Evolutionary conservation across 1,140 invertebrate genomes (phyloP).

Genomic region (Phocides pigmalion): DNA sequence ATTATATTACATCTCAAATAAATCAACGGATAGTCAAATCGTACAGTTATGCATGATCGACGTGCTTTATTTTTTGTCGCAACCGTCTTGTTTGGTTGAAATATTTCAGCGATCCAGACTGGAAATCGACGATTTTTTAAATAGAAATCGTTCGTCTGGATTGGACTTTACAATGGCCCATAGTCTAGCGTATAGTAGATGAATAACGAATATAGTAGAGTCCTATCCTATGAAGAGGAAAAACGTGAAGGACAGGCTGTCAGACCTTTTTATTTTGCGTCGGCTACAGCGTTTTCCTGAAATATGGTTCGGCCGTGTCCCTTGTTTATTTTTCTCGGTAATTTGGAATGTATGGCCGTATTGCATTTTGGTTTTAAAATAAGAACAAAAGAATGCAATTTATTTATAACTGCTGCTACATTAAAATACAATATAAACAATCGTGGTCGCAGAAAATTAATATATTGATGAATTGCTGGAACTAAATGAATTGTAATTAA

Average conservation of each 20-base stretch:
- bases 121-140: constrained; percentile 1
- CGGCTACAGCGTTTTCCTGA: constrained; percentile 25
- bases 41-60: not conserved
- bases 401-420: no score
- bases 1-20: no score
- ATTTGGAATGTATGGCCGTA: not conserved
- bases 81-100: not conserved
- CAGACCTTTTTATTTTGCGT: constrained; percentile 34
- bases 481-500: no score
- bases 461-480: no score
- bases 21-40: not conserved
- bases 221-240: constrained; percentile 27
- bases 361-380: not conserved
- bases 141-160: constrained; percentile 19
- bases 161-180: constrained; percentile 17
- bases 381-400: not conserved
- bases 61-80: not conserved
- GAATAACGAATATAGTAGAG: constrained; percentile 27
- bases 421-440: no score
- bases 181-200: constrained; percentile 14
- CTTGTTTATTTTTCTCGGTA: constrained; percentile 1
- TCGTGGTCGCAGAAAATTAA: no score
- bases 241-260: constrained; percentile 32
- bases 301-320: constrained; percentile 26
- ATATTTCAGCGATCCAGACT: not conserved